Percentiles rank a stretch among this genome's conserved stretches.
phyloP scores from a whole-genome alignment of 2,888 invertebrate species.

The Acleris laterana region DNA sequence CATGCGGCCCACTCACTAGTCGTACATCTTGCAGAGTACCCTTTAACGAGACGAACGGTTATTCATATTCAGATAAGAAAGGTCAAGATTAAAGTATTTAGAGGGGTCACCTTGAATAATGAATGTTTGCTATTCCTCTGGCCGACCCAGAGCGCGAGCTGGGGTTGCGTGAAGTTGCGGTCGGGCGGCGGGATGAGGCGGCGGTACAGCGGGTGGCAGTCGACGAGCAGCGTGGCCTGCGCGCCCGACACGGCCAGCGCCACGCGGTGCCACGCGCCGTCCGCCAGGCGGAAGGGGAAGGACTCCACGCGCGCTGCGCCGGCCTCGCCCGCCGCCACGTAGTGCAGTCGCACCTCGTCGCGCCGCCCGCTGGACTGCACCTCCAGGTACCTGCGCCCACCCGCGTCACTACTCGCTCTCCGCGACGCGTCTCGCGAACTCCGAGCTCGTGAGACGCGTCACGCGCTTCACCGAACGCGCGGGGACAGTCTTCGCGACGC shows the following conservation, averaged over 20 bases:
- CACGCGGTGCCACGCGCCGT: conserved; percentile 94
- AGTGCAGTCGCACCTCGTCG: conserved; percentile 93
- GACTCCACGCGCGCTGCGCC: conserved; percentile 89
- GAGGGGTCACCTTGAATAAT: conserved; percentile 89
- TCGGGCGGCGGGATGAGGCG: conserved; percentile 91
- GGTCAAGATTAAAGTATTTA: not conserved
- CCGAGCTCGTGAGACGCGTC: conserved; percentile 5
- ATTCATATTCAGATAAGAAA: not conserved
- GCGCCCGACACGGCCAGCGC: conserved; percentile 93
- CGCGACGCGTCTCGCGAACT: conserved; percentile 18
- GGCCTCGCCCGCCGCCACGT: conserved; percentile 87
- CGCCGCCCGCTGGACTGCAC: conserved; percentile 95
- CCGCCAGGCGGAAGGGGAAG: conserved; percentile 94
- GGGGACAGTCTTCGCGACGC: conserved; percentile 27
- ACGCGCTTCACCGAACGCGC: conserved; percentile 22
- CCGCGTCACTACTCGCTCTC: conserved; percentile 50
- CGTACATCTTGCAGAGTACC: conserved; percentile 94
- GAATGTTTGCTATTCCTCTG: conserved; percentile 94
- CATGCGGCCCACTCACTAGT: conserved; percentile 93
- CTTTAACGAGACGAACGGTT: conserved; percentile 74
- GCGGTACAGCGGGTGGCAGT: conserved; percentile 94
- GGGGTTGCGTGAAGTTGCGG: conserved; percentile 89
- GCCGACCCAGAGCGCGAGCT: conserved; percentile 92
- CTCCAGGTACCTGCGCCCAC: conserved; percentile 90
- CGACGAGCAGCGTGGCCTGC: conserved; percentile 92